Base-by-base conservation (phyloP, 1,140 invertebrate species). In the Delia radicum region DNA sequence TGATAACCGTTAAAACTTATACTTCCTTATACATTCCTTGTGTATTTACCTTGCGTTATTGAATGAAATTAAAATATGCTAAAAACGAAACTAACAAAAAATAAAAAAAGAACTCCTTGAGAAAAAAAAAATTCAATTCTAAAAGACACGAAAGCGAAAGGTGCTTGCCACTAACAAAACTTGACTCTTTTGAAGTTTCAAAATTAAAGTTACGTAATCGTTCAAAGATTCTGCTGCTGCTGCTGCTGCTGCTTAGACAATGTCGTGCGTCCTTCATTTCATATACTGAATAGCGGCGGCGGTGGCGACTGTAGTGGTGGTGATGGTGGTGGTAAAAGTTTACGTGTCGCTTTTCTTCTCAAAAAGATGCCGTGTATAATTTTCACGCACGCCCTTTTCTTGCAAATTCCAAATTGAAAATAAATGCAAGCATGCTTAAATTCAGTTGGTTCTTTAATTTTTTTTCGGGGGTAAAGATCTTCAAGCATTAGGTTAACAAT, bases 191-290 rank as follows among this genome's bases (percentile, higher is more conserved):
- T 26, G 79, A 79, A 76, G n/a, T n/a, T n/a, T n/a, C n/a, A n/a
- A n/a, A n/a, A n/a, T n/a, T n/a, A n/a, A n/a, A n/a, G 37, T 80
- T 81, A 83, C 79, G 77, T 83, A 83, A 83, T 82, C 81, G 80
- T 80, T 21, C 48, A 55, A 55, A 55, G 48, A 55, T 10, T 7
- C 62, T 28, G 26, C 28, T 1, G 62, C 62, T 63, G 24, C 81
- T 81, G 82, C 81, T 77, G 79, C 80, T 78, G n/a, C 24, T 37
- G 65, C 29, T 31, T 21, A 33, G 31, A 29, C 29, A n/a, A 33
- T 69, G 65, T 69, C 65, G 65, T 69, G 65, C 65, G 29, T 69
- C 29, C 29, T 69, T 69, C 21, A 69, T 69, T 33, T n/a, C 55
- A 26, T 21, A 71, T 42, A n/a, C n/a, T n/a, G n/a, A n/a, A n/a